phyloP scores from a whole-genome alignment of 2,113 vertebrate species.

The Noturus placidus region DNA sequence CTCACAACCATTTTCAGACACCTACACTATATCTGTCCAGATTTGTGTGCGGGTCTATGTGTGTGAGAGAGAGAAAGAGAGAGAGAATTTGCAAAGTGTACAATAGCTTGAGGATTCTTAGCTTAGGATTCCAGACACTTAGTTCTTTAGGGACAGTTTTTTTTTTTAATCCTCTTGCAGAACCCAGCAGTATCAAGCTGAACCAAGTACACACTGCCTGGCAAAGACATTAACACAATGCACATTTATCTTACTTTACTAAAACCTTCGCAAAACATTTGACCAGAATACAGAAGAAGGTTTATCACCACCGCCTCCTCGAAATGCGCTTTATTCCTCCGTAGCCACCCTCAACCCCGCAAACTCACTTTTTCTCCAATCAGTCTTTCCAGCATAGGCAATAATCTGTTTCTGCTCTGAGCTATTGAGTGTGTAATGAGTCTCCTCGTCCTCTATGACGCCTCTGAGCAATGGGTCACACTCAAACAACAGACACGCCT shows the following conservation, averaged over 20 bases:
- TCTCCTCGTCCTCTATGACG: constrained; percentile 46
- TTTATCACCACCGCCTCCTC: constrained; percentile 55
- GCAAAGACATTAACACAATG: constrained; percentile 43
- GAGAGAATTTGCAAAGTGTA: background rate
- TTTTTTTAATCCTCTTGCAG: constrained; percentile 18
- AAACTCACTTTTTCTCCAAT: constrained; percentile 40
- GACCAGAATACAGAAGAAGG: constrained; percentile 42
- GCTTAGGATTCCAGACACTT: background rate
- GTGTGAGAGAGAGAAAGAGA: constrained; percentile 10
- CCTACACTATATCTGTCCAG: constrained; percentile 26
- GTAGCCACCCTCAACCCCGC: constrained; percentile 12
- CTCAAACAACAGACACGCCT: constrained; percentile 45
- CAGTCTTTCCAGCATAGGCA: constrained; percentile 42
- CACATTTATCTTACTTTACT: constrained; percentile 60
- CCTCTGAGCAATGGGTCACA: constrained; percentile 46
- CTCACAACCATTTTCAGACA: constrained; percentile 35
- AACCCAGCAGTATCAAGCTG: constrained; percentile 19
- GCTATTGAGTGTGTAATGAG: constrained; percentile 40
- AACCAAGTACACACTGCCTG: constrained; percentile 28
- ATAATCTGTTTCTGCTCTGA: constrained; percentile 51
- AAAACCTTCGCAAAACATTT: constrained; percentile 41
- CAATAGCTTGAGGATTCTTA: constrained; percentile 26
- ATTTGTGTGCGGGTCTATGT: background rate
- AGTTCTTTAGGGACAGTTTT: background rate
- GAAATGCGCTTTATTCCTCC: constrained; percentile 13